phyloP scores from a whole-genome alignment of 2,797 vertebrate species.

The Parambassis ranga region DNA sequence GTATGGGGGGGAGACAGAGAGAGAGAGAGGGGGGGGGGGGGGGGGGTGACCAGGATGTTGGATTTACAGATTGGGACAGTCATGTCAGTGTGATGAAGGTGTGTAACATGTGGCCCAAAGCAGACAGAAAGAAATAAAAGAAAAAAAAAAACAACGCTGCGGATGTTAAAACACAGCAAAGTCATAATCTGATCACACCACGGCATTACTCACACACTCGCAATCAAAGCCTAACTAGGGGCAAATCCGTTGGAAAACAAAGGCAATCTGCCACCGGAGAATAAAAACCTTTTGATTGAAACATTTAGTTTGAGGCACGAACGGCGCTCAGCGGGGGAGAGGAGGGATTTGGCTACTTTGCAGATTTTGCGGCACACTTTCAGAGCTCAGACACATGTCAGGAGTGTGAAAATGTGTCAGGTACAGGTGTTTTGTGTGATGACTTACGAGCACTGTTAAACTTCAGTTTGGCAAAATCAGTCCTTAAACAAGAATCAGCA shows the following conservation, averaged over 20 bases:
- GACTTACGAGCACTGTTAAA: too few relatives aligned
- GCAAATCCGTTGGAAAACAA: constrained; percentile 66
- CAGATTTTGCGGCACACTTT: constrained; percentile 11
- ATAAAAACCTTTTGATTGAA: constrained; percentile 64
- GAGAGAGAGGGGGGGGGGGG: background rate
- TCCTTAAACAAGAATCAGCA: too few relatives aligned
- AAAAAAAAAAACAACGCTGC: background rate
- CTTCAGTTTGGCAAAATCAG: too few relatives aligned
- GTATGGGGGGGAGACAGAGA: background rate
- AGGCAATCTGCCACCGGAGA: constrained; percentile 58
- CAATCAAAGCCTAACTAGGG: constrained; percentile 71
- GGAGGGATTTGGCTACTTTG: constrained; percentile 36
- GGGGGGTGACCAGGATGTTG: constrained; percentile 25
- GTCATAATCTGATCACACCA: constrained; percentile 51
- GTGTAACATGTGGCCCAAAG: too few relatives aligned
- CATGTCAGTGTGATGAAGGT: too few relatives aligned
- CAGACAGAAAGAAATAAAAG: too few relatives aligned
- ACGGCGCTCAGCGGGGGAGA: constrained; percentile 20
- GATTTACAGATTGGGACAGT: constrained; percentile 32
- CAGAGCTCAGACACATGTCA: background rate
- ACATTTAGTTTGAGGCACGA: constrained; percentile 66
- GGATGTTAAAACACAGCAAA: constrained; percentile 23
- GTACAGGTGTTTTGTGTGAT: background rate
- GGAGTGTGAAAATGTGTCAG: background rate
- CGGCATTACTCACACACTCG: constrained; percentile 30